phyloP scores from a whole-genome alignment of 2,113 vertebrate species.

The Maccullochella peelii region DNA sequence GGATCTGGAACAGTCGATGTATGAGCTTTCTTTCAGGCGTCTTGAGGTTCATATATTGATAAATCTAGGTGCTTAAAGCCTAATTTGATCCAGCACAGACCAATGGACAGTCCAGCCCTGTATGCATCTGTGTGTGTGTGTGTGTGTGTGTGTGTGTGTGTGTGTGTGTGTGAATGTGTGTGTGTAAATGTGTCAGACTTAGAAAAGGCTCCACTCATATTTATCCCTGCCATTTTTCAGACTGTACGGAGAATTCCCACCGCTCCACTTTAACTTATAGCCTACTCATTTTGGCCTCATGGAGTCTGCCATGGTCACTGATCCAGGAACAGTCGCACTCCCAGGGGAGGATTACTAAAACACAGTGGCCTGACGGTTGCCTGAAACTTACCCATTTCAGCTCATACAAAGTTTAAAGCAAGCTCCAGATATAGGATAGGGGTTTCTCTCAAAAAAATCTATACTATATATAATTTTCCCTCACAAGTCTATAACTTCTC shows the following conservation, averaged over 20 bases:
- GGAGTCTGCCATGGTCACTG: slow-evolving; percentile 41
- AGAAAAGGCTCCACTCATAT: slow-evolving; percentile 55
- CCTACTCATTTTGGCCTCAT: slow-evolving; percentile 55
- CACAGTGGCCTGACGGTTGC: slow-evolving; percentile 8
- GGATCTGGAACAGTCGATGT: slow-evolving; percentile 16
- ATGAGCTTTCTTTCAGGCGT: slow-evolving; percentile 51
- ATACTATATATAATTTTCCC: slow-evolving; percentile 29
- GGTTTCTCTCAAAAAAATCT: background rate
- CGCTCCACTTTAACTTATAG: slow-evolving; percentile 62
- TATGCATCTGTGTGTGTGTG: slow-evolving; percentile 22
- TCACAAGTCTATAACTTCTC: slow-evolving; percentile 33
- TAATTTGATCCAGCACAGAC: slow-evolving; percentile 75
- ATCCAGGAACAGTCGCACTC: slow-evolving; percentile 56
- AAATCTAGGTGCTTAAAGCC: slow-evolving; percentile 53
- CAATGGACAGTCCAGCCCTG: slow-evolving; percentile 34
- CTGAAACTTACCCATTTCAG: slow-evolving; percentile 34
- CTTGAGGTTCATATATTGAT: slow-evolving; percentile 50
- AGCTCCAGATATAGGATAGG: slow-evolving; percentile 25
- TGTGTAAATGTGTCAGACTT: slow-evolving; percentile 36
- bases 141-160: slow-evolving; percentile 37
- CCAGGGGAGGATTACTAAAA: slow-evolving; percentile 61
- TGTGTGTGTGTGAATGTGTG: slow-evolving; percentile 26
- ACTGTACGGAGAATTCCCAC: slow-evolving; percentile 71
- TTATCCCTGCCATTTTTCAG: slow-evolving; percentile 79
- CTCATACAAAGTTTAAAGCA: slow-evolving; percentile 24